A percentile compares a stretch with the other conserved stretches of the same genome.
phyloP scores from a whole-genome alignment of 2,797 vertebrate species.

The Aldrovandia affinis region DNA sequence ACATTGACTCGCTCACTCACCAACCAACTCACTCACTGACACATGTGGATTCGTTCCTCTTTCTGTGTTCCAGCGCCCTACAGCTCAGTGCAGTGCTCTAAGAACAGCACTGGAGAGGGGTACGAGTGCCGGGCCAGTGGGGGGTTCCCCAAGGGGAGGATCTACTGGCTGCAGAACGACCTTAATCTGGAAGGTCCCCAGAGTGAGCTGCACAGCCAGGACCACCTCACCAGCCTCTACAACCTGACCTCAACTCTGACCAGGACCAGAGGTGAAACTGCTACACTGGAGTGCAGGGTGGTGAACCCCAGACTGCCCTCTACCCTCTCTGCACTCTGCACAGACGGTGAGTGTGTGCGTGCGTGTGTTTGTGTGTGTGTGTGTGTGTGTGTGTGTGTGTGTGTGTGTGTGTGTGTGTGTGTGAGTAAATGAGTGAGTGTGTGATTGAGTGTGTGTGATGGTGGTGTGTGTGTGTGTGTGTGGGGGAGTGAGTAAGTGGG shows the following conservation, averaged over 20 bases:
- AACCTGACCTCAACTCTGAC: slow-evolving; percentile 9
- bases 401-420: too few relatives aligned
- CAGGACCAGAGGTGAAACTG: neutral
- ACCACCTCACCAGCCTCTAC: neutral
- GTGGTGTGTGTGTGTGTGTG: too few relatives aligned
- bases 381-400: neutral
- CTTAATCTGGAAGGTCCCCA: neutral
- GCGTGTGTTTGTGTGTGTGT: too few relatives aligned
- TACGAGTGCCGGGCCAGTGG: slow-evolving; percentile 16
- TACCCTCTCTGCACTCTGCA: neutral
- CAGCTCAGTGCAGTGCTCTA: neutral
- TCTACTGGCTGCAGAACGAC: slow-evolving; percentile 19
- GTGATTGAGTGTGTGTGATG: too few relatives aligned
- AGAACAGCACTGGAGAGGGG: neutral
- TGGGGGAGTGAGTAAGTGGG: too few relatives aligned
- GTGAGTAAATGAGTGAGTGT: too few relatives aligned
- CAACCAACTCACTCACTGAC: neutral
- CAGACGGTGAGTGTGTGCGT: neutral
- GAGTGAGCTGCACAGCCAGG: neutral
- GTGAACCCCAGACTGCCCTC: slow-evolving; percentile 10
- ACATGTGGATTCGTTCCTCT: neutral
- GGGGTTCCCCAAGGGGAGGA: slow-evolving; percentile 22
- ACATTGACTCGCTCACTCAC: too few relatives aligned
- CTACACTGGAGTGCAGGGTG: slow-evolving; percentile 16
- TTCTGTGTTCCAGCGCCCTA: slow-evolving; percentile 16